Evolutionary conservation across 2,797 vertebrate species (phyloP).

Genomic region (Oreonectes daqikongensis): DNA sequence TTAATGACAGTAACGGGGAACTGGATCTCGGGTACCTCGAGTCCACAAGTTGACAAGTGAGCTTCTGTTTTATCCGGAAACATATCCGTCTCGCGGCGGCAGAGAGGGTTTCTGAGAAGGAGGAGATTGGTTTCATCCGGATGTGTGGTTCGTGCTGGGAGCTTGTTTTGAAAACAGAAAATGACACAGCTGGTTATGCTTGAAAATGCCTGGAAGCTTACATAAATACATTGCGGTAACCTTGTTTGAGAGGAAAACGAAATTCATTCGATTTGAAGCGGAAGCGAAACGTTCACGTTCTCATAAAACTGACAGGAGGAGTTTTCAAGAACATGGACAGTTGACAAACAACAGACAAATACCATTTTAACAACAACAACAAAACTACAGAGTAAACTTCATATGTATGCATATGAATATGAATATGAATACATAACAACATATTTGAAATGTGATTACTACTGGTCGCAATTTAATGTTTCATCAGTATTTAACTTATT

Average conservation of each 20-base stretch:
- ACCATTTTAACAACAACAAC: neutral
- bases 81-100: conserved; percentile 11
- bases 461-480: too few species aligned
- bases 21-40: conserved; percentile 1
- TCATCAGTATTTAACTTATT: too few species aligned
- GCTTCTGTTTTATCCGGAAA: conserved; percentile 11
- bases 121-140: conserved; percentile 15
- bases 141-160: neutral
- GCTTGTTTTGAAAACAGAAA: conserved; percentile 1
- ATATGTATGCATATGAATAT: neutral
- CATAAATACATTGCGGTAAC: neutral
- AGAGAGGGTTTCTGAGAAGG: neutral
- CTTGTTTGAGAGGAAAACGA: neutral
- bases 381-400: neutral
- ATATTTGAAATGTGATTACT: neutral
- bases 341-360: neutral
- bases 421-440: neutral
- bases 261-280: neutral
- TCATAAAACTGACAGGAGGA: neutral
- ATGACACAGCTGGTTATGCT: conserved; percentile 3
- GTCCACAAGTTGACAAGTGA: conserved; percentile 16
- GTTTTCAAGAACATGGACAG: neutral
- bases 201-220: neutral
- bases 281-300: neutral
- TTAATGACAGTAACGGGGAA: conserved; percentile 31